Conservation (phyloP, 2,113 vertebrate species). For the Marcusenius ussheri region DNA sequence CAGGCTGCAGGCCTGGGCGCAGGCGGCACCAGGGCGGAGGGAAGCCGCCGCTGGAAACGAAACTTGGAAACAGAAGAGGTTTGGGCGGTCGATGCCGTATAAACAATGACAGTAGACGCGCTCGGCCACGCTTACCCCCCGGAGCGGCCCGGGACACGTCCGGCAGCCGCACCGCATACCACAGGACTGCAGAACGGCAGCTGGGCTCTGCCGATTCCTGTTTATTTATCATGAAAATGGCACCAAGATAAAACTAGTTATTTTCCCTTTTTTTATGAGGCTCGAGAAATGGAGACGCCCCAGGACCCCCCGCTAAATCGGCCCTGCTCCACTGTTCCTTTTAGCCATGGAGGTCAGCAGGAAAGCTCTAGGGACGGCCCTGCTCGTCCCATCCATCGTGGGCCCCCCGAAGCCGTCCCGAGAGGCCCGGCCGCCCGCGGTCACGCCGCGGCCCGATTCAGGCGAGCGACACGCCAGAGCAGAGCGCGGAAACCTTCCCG, state of each 20-base stretch:
- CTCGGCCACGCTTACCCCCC: not conserved
- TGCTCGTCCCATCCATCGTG: not conserved
- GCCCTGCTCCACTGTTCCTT: not conserved
- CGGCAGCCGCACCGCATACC: not conserved
- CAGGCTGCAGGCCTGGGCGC: conserved; percentile 44
- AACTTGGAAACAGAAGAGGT: conserved; percentile 9
- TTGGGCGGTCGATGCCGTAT: not conserved
- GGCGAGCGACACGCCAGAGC: not conserved
- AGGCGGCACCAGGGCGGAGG: not conserved
- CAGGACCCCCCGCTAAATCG: not conserved
- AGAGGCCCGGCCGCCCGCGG: not conserved
- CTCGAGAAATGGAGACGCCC: not conserved
- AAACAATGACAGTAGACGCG: not conserved
- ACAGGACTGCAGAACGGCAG: not conserved
- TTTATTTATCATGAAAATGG: not conserved
- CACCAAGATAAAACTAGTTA: not conserved
- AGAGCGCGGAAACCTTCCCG: not conserved
- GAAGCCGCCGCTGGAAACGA: not conserved
- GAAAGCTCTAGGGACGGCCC: not conserved
- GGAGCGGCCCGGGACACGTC: not conserved
- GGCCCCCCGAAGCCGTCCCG: not conserved
- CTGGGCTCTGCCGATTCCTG: not conserved
- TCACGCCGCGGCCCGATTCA: not conserved
- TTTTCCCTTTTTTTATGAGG: not conserved
- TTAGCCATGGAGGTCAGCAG: not conserved